Percentiles rank a stretch among this genome's conserved stretches.
These are phyloP conservation scores for Ophiodon elongatus DNA, from an alignment of 2,113 vertebrate species.

Conservation along the genomic window DNA sequence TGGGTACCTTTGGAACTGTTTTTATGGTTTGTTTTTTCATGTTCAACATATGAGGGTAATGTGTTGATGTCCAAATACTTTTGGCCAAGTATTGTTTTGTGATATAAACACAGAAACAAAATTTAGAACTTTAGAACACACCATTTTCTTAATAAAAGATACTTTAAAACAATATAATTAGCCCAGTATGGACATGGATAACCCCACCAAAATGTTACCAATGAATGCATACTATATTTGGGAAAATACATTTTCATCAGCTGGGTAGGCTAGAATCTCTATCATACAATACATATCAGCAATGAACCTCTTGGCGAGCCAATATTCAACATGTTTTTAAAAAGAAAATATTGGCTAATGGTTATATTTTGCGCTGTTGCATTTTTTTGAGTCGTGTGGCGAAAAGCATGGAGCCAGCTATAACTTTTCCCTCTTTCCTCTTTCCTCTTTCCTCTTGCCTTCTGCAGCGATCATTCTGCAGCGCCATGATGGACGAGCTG, in stretches of 20 bases:
- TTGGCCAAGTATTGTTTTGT: not conserved
- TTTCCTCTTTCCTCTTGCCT: slow-evolving; percentile 33
- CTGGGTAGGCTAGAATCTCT: not conserved
- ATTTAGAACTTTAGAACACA: not conserved
- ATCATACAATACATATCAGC: not conserved
- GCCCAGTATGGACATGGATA: not conserved
- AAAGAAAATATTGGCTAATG: not conserved
- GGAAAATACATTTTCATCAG: not conserved
- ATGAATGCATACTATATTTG: not conserved
- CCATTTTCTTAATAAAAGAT: not conserved
- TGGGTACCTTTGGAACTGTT: not conserved
- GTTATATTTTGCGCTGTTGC: not conserved
- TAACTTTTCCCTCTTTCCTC: slow-evolving; percentile 28
- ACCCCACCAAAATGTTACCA: not conserved
- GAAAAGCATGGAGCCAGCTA: not conserved
- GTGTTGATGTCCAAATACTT: not conserved
- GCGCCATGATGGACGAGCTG: slow-evolving; percentile 97
- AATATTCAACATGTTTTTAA: not conserved
- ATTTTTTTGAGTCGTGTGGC: not conserved
- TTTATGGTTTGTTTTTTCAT: not conserved
- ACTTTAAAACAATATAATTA: not conserved
- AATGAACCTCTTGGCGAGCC: not conserved
- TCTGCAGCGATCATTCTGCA: slow-evolving; percentile 96
- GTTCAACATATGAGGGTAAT: not conserved
- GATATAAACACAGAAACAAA: not conserved